Evolutionary conservation across 2,797 vertebrate genomes (phyloP).

Genomic region (Danio aesculapii): DNA sequence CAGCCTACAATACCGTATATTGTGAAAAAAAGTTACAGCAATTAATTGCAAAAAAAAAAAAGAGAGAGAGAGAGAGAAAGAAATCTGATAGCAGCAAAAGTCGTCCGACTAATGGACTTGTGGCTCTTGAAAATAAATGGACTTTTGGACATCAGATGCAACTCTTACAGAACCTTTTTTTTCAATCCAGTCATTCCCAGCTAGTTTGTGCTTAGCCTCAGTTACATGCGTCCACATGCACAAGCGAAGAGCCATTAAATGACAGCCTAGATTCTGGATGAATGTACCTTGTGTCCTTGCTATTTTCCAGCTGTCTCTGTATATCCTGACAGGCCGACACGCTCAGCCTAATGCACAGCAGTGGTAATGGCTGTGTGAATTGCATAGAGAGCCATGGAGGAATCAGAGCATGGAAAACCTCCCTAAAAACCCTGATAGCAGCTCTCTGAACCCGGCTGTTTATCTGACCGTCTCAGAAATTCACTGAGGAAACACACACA

Average conservation of each 20-base stretch:
- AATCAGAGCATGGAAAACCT: constrained; percentile 39
- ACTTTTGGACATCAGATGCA: not conserved
- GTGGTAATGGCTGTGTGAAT: constrained; percentile 33
- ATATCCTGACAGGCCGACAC: constrained; percentile 13
- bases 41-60: too few species aligned
- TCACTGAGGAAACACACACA: constrained; percentile 40
- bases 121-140: not conserved
- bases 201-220: not conserved
- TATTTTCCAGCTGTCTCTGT: constrained; percentile 37
- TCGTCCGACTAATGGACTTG: not conserved
- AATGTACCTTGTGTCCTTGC: not conserved
- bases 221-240: not conserved
- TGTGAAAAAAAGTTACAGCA: too few species aligned
- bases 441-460: constrained; percentile 31
- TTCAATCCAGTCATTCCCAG: not conserved
- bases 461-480: constrained; percentile 39
- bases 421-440: constrained; percentile 21
- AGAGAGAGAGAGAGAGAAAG: too few species aligned
- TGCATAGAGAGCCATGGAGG: constrained; percentile 1
- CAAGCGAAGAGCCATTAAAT: constrained; percentile 4
- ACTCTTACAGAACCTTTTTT: not conserved
- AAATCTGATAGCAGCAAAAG: not conserved
- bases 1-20: too few species aligned
- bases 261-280: not conserved
- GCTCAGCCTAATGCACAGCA: constrained; percentile 24